phyloP scores from a whole-genome alignment of 2,888 invertebrate genomes.

The Thelaira solivaga region DNA sequence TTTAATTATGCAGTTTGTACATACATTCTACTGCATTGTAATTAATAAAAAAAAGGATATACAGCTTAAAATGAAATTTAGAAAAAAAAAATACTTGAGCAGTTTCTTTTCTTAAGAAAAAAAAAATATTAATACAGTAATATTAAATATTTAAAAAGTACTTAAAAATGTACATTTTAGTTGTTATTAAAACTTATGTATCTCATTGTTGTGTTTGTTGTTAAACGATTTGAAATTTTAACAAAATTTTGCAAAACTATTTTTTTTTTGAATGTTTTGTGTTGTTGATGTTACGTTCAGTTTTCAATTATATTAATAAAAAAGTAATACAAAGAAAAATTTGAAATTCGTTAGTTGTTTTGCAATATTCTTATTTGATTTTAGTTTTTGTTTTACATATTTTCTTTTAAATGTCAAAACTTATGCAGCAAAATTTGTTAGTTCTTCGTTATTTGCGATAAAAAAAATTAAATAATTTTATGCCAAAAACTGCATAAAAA shows the following conservation, averaged over 20 bases:
- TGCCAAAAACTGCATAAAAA: slow-evolving; percentile 63
- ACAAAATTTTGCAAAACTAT: slow-evolving; percentile 41
- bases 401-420: slow-evolving; percentile 12
- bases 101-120: slow-evolving; percentile 3
- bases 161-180: slow-evolving; percentile 10
- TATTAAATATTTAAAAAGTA: too few species aligned
- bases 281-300: slow-evolving; percentile 1
- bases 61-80: slow-evolving; percentile 3
- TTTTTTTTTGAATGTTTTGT: neutral
- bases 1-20: too few species aligned
- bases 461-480: slow-evolving; percentile 62
- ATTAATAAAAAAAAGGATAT: too few species aligned
- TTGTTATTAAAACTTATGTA: slow-evolving; percentile 19
- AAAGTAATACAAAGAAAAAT: slow-evolving; percentile 57
- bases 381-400: slow-evolving; percentile 5
- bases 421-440: slow-evolving; percentile 32
- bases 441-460: slow-evolving; percentile 19
- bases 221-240: slow-evolving; percentile 40
- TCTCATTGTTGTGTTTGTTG: slow-evolving; percentile 29
- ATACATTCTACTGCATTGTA: too few species aligned
- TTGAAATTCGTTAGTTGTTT: slow-evolving; percentile 55
- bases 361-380: slow-evolving; percentile 58
- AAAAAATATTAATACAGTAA: too few species aligned
- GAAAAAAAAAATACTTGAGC: slow-evolving; percentile 34
- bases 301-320: slow-evolving; percentile 54